These are phyloP conservation scores for Drosophila micromelanica DNA, from an alignment of 1,140 invertebrate genomes.

Conservation along the genomic window DNA sequence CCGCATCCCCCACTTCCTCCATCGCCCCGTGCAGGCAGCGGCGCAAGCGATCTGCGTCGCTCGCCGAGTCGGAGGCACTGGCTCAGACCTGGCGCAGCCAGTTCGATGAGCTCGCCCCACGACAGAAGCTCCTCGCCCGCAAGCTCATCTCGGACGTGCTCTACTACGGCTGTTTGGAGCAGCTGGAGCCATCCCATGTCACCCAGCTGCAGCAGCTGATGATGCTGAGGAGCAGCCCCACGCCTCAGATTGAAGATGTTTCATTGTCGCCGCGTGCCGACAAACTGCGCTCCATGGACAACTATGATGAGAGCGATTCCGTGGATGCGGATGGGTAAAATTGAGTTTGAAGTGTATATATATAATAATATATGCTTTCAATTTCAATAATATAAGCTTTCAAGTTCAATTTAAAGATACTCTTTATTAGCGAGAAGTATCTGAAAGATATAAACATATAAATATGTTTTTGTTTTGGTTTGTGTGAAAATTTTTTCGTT, in stretches of 20 bases:
- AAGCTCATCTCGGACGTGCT: constrained; percentile 54
- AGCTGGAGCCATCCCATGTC: constrained; percentile 36
- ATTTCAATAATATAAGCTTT: too few species aligned
- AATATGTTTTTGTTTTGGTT: too few species aligned
- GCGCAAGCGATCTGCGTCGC: not conserved
- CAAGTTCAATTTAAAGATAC: too few species aligned
- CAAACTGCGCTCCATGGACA: not conserved
- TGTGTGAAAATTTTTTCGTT: too few species aligned
- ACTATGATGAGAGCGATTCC: constrained; percentile 7
- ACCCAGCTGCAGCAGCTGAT: constrained; percentile 37
- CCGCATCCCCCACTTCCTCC: not conserved
- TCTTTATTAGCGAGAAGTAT: too few species aligned
- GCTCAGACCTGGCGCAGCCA: constrained; percentile 43
- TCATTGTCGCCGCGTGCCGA: not conserved
- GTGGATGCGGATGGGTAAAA: constrained; percentile 19
- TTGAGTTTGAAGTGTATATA: too few species aligned
- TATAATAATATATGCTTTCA: too few species aligned
- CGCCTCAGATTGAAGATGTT: not conserved
- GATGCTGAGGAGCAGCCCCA: not conserved
- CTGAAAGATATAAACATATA: too few species aligned
- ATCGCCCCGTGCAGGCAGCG: not conserved
- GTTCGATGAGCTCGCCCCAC: constrained; percentile 35
- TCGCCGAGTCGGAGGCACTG: constrained; percentile 27
- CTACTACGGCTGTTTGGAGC: constrained; percentile 47
- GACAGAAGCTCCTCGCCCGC: constrained; percentile 36